Conservation (phyloP, 2,113 vertebrate genomes). For the Centropus unirufus region DNA sequence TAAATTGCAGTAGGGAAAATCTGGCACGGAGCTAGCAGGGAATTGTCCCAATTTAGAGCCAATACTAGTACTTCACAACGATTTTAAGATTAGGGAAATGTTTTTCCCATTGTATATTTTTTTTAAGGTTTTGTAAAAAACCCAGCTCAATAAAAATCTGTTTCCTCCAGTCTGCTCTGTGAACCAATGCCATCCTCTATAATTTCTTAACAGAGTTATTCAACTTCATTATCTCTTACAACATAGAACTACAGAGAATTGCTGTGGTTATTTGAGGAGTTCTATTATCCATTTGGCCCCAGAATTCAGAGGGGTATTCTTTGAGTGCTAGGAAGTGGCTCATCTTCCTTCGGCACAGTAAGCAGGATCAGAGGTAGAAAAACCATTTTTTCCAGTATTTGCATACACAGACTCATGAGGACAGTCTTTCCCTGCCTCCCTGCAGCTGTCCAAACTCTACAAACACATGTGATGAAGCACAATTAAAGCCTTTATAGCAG, state of each 20-base stretch:
- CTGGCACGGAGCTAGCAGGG: neutral
- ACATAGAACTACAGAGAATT: neutral
- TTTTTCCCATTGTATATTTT: neutral
- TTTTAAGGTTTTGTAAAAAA: neutral
- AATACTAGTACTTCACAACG: neutral
- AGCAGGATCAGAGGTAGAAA: neutral
- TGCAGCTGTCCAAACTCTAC: conserved; percentile 43
- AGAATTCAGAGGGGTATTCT: neutral
- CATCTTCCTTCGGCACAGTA: neutral
- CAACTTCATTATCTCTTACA: neutral
- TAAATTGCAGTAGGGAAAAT: neutral
- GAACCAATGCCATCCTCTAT: neutral
- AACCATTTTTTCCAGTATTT: neutral
- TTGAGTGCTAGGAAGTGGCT: neutral
- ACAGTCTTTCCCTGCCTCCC: neutral
- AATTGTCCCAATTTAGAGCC: neutral
- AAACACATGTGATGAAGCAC: neutral
- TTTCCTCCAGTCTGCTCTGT: neutral
- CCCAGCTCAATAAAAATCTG: neutral
- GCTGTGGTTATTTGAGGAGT: neutral
- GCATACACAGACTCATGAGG: neutral
- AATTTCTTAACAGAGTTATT: neutral
- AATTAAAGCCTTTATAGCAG: neutral
- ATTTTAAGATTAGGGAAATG: neutral
- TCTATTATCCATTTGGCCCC: neutral